Base-by-base conservation (phyloP, 2,888 invertebrate species). In the Alloscopus bannaensis region DNA sequence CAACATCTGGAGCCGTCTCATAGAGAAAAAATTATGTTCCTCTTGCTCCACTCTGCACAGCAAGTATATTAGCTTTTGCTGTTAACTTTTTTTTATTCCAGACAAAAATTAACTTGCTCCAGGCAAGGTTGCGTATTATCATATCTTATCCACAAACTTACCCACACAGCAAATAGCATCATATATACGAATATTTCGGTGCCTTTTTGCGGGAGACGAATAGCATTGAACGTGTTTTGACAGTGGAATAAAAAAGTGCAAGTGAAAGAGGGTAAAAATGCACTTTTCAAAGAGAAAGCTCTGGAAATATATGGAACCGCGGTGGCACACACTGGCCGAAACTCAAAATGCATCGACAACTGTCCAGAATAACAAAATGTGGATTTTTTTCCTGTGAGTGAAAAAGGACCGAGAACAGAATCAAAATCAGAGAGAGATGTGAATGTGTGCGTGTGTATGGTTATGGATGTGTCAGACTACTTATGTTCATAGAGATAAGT, bases 391-490 rank as follows among this genome's bases (percentile, higher is more conserved):
- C n/a, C n/a, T n/a, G n/a, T n/a, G n/a, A n/a, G n/a, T n/a, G n/a
- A n/a, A n/a, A n/a, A n/a, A n/a, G n/a, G n/a, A n/a, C n/a, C n/a
- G n/a, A n/a, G n/a, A n/a, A n/a, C n/a, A n/a, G 57, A 57, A 57
- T 28, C 57, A 57, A 16, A 57, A n/a, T n/a, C n/a, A n/a, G n/a
- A n/a, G n/a, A n/a, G n/a, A n/a, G 47, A 47, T 47, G 8, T 29
- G 29, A 42, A 13, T 31, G 16, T 20, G 45, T 73, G 73, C 65
- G 45, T 73, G 73, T 57, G 40, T 72, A 64, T 42, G 57, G 62
- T 60, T 71, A 62, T 71, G 36, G 40, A 62, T 71, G 40, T 26
- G n/a, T 50, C n/a, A n/a, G n/a, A n/a, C n/a, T n/a, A n/a, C n/a
- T n/a, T n/a, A n/a, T n/a, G n/a, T 47, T 20, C 4, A 40, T 3